Evolutionary conservation across 2,113 vertebrate genomes (phyloP), one percentile per base, ranked within the genome.

Genomic region (Rhinichthys klamathensis): DNA sequence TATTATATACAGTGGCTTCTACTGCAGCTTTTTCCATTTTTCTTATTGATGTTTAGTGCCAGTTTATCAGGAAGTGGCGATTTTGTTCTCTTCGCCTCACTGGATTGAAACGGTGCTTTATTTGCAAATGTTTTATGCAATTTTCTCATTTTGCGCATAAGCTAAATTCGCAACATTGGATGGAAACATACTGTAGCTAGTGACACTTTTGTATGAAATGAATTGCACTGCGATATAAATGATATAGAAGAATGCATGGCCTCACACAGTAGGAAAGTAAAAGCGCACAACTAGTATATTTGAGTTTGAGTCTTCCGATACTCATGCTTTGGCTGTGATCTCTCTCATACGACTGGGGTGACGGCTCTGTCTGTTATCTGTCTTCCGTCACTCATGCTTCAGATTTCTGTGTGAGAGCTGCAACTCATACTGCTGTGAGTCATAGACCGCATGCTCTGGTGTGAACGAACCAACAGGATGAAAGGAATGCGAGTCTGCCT

Each of bases 401-500:
- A 72, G 27, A 70, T 82, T 23, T 38, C 80, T 65, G 41, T n/a
- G 11, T 82, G 32, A 58, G 65, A 72, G 30, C 46, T 2, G 23
- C 21, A 35, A 32, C 61, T 51, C 44, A 82, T 51, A 23, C 9
- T 27, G 63, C 61, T 23, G 63, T 82, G 49, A 82, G 30, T 72
- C 80, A 82, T 16, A 54, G 63, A 41, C 67, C 13, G 12, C 27
- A 72, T 70, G 80, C 80, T 58, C 13, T 74, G 76, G 83, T 46
- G 77, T 79, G 79, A 44, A 32, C 84, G 38, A 75, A 41, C 80
- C 25, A 63, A 51, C 41, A 54, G 41, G 73, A 60, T 70, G 86
- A 85, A 87, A 89, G 86, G 83, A 65, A 88, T 44, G 11, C 73
- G 73, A 85, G 79, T 65, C 88, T 88, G 30, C 60, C 61, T 51